Evolutionary conservation across 2,113 vertebrate species (phyloP).

Genomic region (Cavia porcellus): DNA sequence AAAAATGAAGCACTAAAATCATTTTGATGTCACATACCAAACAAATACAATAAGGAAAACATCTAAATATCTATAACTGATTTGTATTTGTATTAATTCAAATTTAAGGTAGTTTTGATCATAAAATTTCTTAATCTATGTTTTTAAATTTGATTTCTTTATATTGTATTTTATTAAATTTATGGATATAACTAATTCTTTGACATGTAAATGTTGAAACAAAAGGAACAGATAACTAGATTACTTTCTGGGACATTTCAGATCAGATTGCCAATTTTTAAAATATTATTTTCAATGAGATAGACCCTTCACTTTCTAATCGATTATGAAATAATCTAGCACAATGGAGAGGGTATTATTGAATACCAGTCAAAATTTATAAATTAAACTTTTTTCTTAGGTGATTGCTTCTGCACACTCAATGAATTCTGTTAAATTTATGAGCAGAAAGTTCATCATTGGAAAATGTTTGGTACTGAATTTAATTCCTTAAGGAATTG

Average conservation of each 20-base stretch:
- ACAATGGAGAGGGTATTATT: neutral
- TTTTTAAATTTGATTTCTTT: constrained; percentile 59
- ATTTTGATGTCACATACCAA: constrained; percentile 40
- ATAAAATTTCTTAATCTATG: constrained; percentile 37
- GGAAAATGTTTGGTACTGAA: neutral
- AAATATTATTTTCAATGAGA: neutral
- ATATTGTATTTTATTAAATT: constrained; percentile 58
- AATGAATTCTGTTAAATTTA: neutral
- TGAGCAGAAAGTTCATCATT: neutral
- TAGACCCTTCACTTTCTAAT: constrained; percentile 33
- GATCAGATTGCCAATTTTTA: neutral
- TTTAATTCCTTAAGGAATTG: fast-evolving
- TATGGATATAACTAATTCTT: constrained; percentile 54
- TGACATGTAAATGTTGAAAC: constrained; percentile 10
- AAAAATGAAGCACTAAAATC: neutral
- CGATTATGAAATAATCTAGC: neutral
- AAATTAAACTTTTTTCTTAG: constrained; percentile 26
- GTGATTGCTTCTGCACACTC: neutral
- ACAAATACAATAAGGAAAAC: constrained; percentile 23
- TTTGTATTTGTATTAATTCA: constrained; percentile 44
- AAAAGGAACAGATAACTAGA: constrained; percentile 2
- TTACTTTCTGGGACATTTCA: constrained; percentile 51
- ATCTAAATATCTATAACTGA: neutral
- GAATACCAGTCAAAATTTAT: neutral
- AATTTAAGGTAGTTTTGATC: constrained; percentile 15